A percentile compares a stretch with the other conserved stretches of the same genome.
Evolutionary conservation across 1,140 invertebrate species (phyloP).

Genomic region (Homarus americanus): DNA sequence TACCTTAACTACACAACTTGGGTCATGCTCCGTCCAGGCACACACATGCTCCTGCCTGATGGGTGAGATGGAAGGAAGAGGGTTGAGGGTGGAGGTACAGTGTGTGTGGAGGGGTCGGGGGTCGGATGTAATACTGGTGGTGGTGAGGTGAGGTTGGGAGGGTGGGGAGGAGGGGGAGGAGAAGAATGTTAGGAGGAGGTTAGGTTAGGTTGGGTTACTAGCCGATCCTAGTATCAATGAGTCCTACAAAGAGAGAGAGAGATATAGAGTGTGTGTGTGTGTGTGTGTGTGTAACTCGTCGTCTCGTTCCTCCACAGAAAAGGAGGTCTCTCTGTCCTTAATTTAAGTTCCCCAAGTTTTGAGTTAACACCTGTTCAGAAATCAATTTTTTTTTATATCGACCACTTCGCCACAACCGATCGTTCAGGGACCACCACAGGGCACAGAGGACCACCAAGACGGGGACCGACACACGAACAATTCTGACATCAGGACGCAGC

Average conservation of each 20-base stretch:
- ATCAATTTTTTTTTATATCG: background rate
- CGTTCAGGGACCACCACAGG: background rate
- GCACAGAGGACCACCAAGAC: background rate
- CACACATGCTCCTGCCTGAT: background rate
- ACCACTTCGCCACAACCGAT: background rate
- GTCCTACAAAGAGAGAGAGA: background rate
- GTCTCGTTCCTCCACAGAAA: background rate
- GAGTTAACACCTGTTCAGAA: slow-evolving; percentile 7
- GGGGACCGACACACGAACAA: background rate
- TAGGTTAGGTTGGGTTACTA: background rate
- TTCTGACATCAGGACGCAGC: background rate
- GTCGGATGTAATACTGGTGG: too few relatives aligned
- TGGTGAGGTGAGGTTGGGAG: too few relatives aligned
- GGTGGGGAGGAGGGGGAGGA: background rate
- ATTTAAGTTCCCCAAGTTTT: slow-evolving; percentile 7
- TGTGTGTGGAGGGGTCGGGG: too few relatives aligned
- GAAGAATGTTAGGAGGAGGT: background rate
- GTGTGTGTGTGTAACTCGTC: background rate
- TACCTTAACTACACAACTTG: background rate
- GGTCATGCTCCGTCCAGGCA: background rate
- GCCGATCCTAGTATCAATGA: too few relatives aligned
- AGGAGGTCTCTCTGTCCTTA: background rate
- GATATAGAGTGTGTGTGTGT: background rate
- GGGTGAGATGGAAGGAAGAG: too few relatives aligned
- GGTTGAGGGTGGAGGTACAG: too few relatives aligned